These are phyloP conservation scores for Gallinago stenura DNA, from an alignment of 2,797 vertebrate species.

Conservation along the genomic window DNA sequence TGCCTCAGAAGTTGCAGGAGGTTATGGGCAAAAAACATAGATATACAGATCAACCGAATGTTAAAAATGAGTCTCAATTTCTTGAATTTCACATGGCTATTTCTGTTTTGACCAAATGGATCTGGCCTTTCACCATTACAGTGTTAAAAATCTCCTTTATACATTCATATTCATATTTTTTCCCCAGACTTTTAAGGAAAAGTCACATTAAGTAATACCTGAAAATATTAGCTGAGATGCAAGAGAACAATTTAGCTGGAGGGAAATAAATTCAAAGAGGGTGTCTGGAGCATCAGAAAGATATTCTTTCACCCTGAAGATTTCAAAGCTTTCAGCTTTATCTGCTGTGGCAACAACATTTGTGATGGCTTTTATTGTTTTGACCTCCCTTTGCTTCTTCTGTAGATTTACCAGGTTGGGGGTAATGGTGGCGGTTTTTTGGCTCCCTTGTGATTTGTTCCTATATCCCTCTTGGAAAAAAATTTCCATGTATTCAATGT, in stretches of 20 bases:
- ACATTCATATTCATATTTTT: neutral
- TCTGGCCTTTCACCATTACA: neutral
- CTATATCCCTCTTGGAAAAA: neutral
- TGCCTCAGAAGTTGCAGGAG: neutral
- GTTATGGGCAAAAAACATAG: neutral
- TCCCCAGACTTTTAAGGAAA: neutral
- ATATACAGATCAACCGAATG: neutral
- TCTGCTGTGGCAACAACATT: neutral
- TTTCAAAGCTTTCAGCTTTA: slow-evolving; percentile 30
- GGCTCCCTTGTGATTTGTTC: neutral
- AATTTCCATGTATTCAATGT: neutral
- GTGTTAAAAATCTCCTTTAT: neutral
- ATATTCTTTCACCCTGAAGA: neutral
- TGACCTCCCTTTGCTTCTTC: neutral
- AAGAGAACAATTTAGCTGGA: neutral
- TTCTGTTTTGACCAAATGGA: neutral
- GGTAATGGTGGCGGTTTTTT: neutral
- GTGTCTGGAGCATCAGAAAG: neutral
- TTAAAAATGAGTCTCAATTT: neutral
- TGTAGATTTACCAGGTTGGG: neutral
- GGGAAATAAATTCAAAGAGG: neutral
- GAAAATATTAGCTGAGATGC: neutral
- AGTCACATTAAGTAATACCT: neutral
- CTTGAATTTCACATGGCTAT: neutral
- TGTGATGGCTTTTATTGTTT: neutral